phyloP scores from a whole-genome alignment of 2,888 invertebrate species.

The Patella depressa region DNA sequence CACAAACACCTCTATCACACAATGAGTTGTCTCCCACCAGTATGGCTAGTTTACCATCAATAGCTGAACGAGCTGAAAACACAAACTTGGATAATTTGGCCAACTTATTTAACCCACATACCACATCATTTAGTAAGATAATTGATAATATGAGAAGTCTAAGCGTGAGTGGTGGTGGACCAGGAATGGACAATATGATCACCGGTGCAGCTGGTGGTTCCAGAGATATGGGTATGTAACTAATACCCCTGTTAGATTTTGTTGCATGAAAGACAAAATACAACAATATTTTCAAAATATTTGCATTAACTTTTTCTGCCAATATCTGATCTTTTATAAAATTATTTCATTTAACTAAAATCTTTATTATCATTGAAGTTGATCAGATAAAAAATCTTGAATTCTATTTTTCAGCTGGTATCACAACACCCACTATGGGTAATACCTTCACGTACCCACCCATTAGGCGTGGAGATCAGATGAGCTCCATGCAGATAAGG shows the following conservation, averaged over 20 bases:
- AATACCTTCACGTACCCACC: slow-evolving; percentile 43
- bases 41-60: slow-evolving; percentile 28
- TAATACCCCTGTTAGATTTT: too few species aligned
- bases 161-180: neutral
- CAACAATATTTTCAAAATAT: too few species aligned
- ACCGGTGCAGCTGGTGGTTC: neutral
- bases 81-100: neutral
- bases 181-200: neutral
- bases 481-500: slow-evolving; percentile 73
- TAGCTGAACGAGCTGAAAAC: neutral
- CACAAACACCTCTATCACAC: slow-evolving; percentile 46
- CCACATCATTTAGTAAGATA: neutral
- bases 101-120: neutral
- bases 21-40: slow-evolving; percentile 37
- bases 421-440: slow-evolving; percentile 14
- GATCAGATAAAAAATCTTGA: too few species aligned
- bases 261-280: too few species aligned
- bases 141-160: slow-evolving; percentile 11
- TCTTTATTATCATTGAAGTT: too few species aligned
- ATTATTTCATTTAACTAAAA: too few species aligned
- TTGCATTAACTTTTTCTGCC: too few species aligned
- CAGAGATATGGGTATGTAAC: slow-evolving; percentile 3
- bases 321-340: too few species aligned
- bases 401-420: neutral
- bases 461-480: slow-evolving; percentile 62